Base-by-base conservation (phyloP, 2,888 invertebrate genomes). In the Heliconius charithonia region DNA sequence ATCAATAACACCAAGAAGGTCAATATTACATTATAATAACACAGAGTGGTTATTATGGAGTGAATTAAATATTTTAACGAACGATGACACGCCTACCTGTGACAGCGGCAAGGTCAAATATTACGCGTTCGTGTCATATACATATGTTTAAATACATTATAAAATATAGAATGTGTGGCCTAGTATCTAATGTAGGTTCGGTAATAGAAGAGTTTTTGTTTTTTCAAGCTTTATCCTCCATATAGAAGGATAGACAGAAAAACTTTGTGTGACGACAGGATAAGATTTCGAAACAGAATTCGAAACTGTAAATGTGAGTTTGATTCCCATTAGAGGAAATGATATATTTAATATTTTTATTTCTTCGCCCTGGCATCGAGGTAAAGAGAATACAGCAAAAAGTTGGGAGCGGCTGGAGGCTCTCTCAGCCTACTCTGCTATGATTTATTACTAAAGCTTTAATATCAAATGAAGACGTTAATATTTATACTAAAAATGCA, bases 31-130 rank as follows among this genome's bases (percentile, higher is more conserved):
- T 75, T 59, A 67, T 75, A 62, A 45, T 32, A 56, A 59, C 56
- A 67, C 12, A 41, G 10, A 73, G 25, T 62, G 62, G 27, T 59
- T n/a, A 32, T 73, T 71, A 76, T 72, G 2, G 51, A 32, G 32
- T 72, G 65, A 71, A 37, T 72, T 73, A n/a, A 66, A 77, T 77
- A 66, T 67, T 27, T 66, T 27, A 66, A 73, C 56, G 41, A 79
- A 41, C 59, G 56, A 71, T 71, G 78, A 72, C 79, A 73, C 76
- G 4, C 76, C 51, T 75, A 27, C 65, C 66, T 76, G 62, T 76
- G 59, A 32, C 37, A 66, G 59, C 22, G 29, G 25, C 79, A 76
- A 79, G 79, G 79, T 79, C 76, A 67, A 72, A 56, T 27, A 13
- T 27, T 19, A 71, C 62, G 51, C 25, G 25, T 76, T 37, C 56